Evolutionary conservation across 1,140 invertebrate genomes (phyloP), one percentile per base, ranked within the genome.

Genomic region (Subanguina moxae): DNA sequence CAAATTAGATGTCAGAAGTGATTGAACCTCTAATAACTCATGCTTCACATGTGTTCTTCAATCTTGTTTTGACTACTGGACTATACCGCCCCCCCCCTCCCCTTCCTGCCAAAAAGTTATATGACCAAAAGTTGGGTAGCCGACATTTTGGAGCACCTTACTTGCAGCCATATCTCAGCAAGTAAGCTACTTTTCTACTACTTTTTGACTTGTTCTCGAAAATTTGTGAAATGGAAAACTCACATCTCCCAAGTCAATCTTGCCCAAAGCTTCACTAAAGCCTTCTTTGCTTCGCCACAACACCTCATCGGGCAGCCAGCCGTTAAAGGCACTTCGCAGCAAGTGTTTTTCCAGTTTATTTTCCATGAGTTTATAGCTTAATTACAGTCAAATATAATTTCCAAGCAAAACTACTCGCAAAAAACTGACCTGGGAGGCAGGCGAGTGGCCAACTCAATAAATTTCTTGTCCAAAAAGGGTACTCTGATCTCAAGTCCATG

Each of bases 401-500:
- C 25, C 73, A 69, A 19, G 19, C 21, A 52, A 17, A 52, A 32
- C 64, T 15, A 42, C 23, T 1, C 19, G 11, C 19, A 46, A 21
- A 8, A 25, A 17, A 28, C 23, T 57, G 28, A 72, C 71, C 28
- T 75, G 15, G 80, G 78, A n/a, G 78, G 80, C 17, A 82, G 48
- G 38, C 71, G 61, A 17, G 75, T 73, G 23, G 75, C 73, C 13
- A 82, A 70, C 21, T 82, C 74, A 45, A 82, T 73, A 58, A 82
- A 82, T 57, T 77, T 70, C 62, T 82, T 82, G 62, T 82, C 80
- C 30, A 82, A 57, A 72, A 82, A 82, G 0, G 80, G 80, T 0
- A 82, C 80, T 23, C 80, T 71, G 48, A 82, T 82, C 62, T 82
- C 80, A 9, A 82, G 65, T 1, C 80, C 80, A 62, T 82, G 80